Evolutionary conservation across 2,113 vertebrate species (phyloP).

Genomic region (Crotalus tigris): DNA sequence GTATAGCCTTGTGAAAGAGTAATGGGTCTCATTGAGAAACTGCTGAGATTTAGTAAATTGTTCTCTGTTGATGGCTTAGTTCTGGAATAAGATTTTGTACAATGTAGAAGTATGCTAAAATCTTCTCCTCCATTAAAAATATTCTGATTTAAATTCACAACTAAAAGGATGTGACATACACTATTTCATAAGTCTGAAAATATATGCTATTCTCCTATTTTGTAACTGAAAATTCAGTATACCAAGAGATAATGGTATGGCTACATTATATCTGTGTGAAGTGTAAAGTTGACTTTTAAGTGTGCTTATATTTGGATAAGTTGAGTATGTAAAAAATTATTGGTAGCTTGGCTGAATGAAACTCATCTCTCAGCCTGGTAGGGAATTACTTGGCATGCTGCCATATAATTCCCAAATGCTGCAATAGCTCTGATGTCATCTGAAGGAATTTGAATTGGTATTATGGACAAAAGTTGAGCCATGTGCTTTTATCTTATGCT

Average conservation of each 20-base stretch:
- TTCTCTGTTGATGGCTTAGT: not conserved
- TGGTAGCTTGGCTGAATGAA: accelerated
- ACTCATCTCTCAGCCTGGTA: not conserved
- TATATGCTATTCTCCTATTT: not conserved
- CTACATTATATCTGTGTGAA: not conserved
- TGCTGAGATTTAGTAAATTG: conserved; percentile 2
- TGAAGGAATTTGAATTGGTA: conserved; percentile 18
- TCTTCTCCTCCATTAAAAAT: not conserved
- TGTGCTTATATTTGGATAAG: not conserved
- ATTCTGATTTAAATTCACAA: not conserved
- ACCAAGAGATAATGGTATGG: not conserved
- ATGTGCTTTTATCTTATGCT: not conserved
- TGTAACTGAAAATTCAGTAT: not conserved
- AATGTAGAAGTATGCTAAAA: not conserved
- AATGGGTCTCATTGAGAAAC: not conserved
- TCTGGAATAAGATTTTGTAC: not conserved
- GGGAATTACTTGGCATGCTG: not conserved
- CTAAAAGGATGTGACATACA: not conserved
- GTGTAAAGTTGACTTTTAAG: not conserved
- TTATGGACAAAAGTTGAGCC: accelerated
- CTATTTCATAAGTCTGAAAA: not conserved
- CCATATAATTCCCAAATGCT: conserved; percentile 28
- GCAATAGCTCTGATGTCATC: conserved; percentile 27
- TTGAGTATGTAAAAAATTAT: not conserved
- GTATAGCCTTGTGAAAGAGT: not conserved